Evolutionary conservation across 2,113 vertebrate species (phyloP).

Genomic region (Sterrhoptilus dennistouni): DNA sequence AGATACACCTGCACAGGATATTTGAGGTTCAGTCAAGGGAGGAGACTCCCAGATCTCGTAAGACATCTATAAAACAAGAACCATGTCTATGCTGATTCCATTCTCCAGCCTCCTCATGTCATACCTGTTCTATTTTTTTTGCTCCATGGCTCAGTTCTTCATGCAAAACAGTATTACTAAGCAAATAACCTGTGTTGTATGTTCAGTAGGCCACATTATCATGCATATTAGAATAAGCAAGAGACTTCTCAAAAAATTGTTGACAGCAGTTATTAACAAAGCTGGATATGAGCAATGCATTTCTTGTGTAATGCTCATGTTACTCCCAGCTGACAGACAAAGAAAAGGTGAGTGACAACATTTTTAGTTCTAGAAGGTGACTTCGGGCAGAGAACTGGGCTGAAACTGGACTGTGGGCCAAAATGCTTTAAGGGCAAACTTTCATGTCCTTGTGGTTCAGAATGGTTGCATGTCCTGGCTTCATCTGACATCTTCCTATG

Average conservation of each 20-base stretch:
- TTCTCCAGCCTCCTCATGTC: neutral
- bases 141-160: neutral
- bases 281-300: neutral
- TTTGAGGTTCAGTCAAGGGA: neutral
- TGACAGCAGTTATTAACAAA: neutral
- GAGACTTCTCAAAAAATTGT: neutral
- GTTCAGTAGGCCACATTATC: neutral
- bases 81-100: neutral
- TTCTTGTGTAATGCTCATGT: neutral
- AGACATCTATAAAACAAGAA: neutral
- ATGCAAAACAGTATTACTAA: neutral
- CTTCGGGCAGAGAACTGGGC: neutral
- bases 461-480: neutral
- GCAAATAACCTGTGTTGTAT: neutral
- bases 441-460: neutral
- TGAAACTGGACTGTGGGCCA: neutral
- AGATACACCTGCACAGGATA: neutral
- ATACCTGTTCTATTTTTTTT: neutral
- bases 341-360: neutral
- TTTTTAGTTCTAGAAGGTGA: neutral
- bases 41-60: neutral
- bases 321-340: neutral
- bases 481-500: neutral
- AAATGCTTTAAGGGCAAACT: neutral
- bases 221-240: neutral